phyloP scores from a whole-genome alignment of 2,113 vertebrate species.

The Anhinga anhinga region DNA sequence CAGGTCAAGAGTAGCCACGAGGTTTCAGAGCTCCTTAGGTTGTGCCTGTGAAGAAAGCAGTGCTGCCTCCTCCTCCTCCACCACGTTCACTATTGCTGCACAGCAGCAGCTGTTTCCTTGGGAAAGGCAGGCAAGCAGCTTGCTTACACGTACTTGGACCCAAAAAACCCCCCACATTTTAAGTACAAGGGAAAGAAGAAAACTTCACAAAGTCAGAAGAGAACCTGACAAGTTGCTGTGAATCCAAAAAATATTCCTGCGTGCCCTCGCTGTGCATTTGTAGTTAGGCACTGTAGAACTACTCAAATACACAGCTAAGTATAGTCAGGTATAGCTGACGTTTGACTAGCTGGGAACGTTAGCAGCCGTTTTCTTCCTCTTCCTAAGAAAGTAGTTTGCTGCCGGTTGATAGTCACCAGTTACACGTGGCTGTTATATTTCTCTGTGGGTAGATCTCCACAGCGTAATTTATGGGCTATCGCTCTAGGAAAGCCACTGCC shows the following conservation, averaged over 20 bases:
- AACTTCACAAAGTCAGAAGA: not conserved
- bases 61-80: not conserved
- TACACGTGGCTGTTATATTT: not conserved
- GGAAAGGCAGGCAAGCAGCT: not conserved
- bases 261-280: not conserved
- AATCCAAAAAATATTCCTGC: not conserved
- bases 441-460: not conserved
- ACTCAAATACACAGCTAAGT: too few species aligned
- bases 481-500: not conserved
- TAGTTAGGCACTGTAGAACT: not conserved
- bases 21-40: slow-evolving; percentile 19
- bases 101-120: not conserved
- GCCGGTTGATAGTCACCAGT: not conserved
- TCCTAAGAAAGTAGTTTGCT: not conserved
- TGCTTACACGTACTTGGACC: not conserved
- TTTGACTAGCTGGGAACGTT: not conserved
- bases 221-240: not conserved
- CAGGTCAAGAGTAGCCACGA: not conserved
- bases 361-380: not conserved
- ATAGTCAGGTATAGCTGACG: not conserved
- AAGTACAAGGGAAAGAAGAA: not conserved
- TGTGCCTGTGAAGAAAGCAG: not conserved
- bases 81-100: not conserved
- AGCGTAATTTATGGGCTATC: fast-evolving
- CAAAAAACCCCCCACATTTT: not conserved